Conservation (phyloP, 1,140 invertebrate species). For the Nilaparvata lugens region DNA sequence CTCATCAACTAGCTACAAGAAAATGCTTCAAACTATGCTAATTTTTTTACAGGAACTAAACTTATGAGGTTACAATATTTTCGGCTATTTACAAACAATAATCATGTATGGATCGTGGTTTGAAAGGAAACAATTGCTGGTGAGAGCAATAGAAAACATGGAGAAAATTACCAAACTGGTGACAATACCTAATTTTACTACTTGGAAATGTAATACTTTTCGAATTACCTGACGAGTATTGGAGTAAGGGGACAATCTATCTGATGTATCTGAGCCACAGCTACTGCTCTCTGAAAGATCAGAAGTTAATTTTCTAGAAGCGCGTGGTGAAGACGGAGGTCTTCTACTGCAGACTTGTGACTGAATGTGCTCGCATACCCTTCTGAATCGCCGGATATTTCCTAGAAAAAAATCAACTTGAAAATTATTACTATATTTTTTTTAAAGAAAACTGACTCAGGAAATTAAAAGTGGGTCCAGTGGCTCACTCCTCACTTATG, state of each 20-base stretch:
- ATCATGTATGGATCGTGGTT: too few species aligned
- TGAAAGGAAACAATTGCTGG: too few species aligned
- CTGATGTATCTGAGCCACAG: slow-evolving; percentile 73
- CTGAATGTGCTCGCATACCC: slow-evolving; percentile 95
- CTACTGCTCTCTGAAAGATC: slow-evolving; percentile 71
- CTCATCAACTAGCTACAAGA: too few species aligned
- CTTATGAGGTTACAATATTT: too few species aligned
- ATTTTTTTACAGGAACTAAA: too few species aligned
- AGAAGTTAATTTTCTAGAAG: slow-evolving; percentile 52
- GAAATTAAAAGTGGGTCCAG: too few species aligned
- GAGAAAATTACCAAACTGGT: too few species aligned
- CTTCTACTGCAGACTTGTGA: slow-evolving; percentile 68
- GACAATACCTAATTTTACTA: not conserved
- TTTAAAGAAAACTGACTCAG: too few species aligned
- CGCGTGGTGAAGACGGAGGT: slow-evolving; percentile 60
- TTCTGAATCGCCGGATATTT: slow-evolving; percentile 86
- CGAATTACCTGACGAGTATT: slow-evolving; percentile 41
- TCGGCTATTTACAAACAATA: too few species aligned
- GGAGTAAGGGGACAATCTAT: slow-evolving; percentile 53
- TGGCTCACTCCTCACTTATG: slow-evolving; percentile 4
- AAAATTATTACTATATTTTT: too few species aligned
- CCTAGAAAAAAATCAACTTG: slow-evolving; percentile 50
- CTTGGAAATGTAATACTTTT: not conserved
- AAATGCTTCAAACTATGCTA: too few species aligned
- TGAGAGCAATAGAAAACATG: too few species aligned